Base-by-base conservation (phyloP, 2,113 vertebrate genomes). In the Psittacula cyanocephala region DNA sequence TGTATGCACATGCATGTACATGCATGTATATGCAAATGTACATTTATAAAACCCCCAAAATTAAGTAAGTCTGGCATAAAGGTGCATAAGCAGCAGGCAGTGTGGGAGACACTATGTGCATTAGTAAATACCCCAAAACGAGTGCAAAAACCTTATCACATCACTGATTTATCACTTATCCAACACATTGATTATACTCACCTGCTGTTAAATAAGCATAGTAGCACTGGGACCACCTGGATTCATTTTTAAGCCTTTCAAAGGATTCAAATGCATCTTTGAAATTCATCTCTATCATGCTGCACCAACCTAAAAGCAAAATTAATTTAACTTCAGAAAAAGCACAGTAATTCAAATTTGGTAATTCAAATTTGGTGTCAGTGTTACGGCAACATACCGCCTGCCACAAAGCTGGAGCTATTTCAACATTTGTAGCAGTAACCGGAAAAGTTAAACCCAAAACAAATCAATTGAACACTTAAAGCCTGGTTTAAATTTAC, bases 201-300 rank as follows among this genome's bases (percentile, higher is more conserved):
- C 99, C 99, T 96, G 99, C 99, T 9, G 99, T 99, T 91, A 99
- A 96, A 93, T 99, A 99, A 27, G 99, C 99, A 11, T 99, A 99
- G 95, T 99, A 99, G 96, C 99, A 99, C 97, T 99, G 99, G 5
- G 99, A 99, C 99, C 99, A 99, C 78, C 99, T 97, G 6, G 99
- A 99, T 91, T 99, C 99, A 11, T 99, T 99, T 94, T 99, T 99
- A 75, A 99, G 98, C 75, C 99, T 98, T 93, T 99, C 99, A 18
- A 99, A 99, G 29, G 99, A 98, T 88, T 98, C 97, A 93, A 98
- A 99, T 0, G 99, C 99, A 17, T 99, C 99, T 95, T 99, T 98
- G 96, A 99, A 99, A 94, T 99, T 99, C 98, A 99, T 98, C 97
- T 99, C 99, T 68, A 99, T 99, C 99, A 99, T 99, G 98, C 99